Base-by-base conservation (phyloP, 2,888 invertebrate genomes). In the Acanthosepion pharaonis region DNA sequence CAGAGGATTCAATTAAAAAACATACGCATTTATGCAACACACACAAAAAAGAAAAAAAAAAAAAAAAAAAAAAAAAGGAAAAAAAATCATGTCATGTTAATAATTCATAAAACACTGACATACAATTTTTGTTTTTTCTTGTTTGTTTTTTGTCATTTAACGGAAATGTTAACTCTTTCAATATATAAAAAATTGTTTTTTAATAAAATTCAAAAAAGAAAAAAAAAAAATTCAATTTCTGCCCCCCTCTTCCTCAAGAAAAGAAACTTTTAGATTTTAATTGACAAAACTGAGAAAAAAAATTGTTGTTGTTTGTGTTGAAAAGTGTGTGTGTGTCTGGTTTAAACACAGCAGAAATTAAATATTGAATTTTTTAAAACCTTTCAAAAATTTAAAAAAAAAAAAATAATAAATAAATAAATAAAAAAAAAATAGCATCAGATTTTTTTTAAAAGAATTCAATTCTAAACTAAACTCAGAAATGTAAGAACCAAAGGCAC, bases 141-240 rank as follows among this genome's bases (percentile, higher is more conserved):
- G 78, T 78, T 78, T 78, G 78, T 78, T 78, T 78, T 78, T 33
- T 78, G 78, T 78, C 78, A 78, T 78, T 78, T 78, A n/a, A n/a
- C 8, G 33, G 78, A 78, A 78, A 78, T 33, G 78, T 78, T 78
- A 78, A 78, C 11, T 78, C 33, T 78, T 59, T 59, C 59, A 59
- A 59, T 59, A 59, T 59, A 3, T 0, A 78, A 78, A n/a, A 78
- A 9, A 28, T n/a, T 33, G 78, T 78, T 33, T 78, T 78, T 78
- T 78, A 9, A 78, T 78, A 28, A 78, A n/a, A 78, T 64, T 25
- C 20, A 78, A 78, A n/a, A n/a, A 11, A 78, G 15, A 0, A 78
- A 8, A n/a, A 9, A n/a, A 78, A 78, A 78, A 78, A 78, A n/a
- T n/a, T 78, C n/a, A 33, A 78, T 78, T 78, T 78, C 78, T 78